Conservation (phyloP, 37 sponge, comb jelly and placozoan genomes). For the Mnemiopsis leidyi region DNA sequence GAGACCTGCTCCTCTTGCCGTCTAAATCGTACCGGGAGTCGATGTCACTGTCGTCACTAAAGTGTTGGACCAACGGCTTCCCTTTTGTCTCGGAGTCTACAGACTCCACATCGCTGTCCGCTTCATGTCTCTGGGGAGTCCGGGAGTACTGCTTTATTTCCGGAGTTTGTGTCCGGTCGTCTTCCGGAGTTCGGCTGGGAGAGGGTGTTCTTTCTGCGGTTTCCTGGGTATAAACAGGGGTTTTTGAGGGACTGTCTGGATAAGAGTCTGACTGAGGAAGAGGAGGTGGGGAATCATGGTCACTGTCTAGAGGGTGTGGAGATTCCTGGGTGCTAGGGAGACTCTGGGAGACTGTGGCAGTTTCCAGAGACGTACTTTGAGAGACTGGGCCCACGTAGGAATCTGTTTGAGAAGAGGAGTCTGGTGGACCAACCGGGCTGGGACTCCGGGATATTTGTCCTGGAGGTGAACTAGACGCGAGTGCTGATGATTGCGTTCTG, state of each 20-base stretch:
- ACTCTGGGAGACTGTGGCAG: neutral
- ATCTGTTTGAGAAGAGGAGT: neutral
- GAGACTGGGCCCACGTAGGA: neutral
- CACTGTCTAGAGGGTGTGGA: constrained; percentile 10
- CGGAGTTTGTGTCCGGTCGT: constrained; percentile 28
- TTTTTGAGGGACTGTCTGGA: neutral
- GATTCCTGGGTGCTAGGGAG: neutral
- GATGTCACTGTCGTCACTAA: neutral
- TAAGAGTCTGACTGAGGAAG: neutral
- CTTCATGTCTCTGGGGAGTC: neutral
- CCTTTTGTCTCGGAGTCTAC: constrained; percentile 34
- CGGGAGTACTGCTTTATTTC: neutral
- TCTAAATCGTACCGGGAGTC: constrained; percentile 11
- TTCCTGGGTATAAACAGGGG: constrained; percentile 17
- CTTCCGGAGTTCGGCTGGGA: neutral
- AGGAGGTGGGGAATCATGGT: neutral
- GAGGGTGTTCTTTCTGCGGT: neutral
- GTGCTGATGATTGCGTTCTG: neutral
- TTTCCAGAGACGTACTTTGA: neutral
- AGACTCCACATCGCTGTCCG: neutral
- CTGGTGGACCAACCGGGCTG: neutral
- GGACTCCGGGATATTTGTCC: neutral
- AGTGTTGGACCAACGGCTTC: constrained; percentile 31
- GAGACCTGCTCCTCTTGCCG: neutral
- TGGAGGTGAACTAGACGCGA: neutral